Percentiles rank a stretch among this genome's conserved stretches.
phyloP scores from a whole-genome alignment of 2,797 vertebrate genomes.

The Diplodus puntazzo region DNA sequence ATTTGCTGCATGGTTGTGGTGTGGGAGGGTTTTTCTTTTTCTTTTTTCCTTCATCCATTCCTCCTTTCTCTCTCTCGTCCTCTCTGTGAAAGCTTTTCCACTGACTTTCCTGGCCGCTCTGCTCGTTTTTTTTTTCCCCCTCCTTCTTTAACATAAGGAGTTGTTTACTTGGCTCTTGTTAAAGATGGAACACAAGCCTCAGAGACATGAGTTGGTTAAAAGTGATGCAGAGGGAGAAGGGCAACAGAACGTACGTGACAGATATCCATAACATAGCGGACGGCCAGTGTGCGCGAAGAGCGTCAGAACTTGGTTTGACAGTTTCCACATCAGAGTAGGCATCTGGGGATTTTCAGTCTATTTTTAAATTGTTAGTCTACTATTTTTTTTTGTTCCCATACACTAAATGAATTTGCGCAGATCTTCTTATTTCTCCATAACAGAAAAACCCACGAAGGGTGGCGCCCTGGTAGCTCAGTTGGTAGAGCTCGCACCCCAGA shows the following conservation, averaged over 20 bases:
- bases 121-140: slow-evolving; percentile 24
- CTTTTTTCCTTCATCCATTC: background rate
- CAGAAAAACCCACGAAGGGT: background rate
- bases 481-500: no score
- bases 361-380: slow-evolving; percentile 38
- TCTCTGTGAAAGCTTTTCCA: slow-evolving; percentile 61
- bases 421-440: slow-evolving; percentile 7
- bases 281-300: background rate
- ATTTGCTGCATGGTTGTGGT: slow-evolving; percentile 76
- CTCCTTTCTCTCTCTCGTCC: slow-evolving; percentile 42
- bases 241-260: slow-evolving; percentile 57
- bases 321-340: slow-evolving; percentile 46
- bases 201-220: slow-evolving; percentile 53
- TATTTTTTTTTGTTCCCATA: background rate
- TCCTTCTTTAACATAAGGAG: slow-evolving; percentile 66
- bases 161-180: slow-evolving; percentile 73
- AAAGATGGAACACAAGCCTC: slow-evolving; percentile 59
- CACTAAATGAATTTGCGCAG: slow-evolving; percentile 1
- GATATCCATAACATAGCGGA: slow-evolving; percentile 41
- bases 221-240: slow-evolving; percentile 40
- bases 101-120: slow-evolving; percentile 56
- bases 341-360: slow-evolving; percentile 37
- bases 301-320: slow-evolving; percentile 42
- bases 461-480: no score
- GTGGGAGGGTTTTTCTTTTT: slow-evolving; percentile 42